Evolutionary conservation across 2,797 vertebrate species (phyloP).

Genomic region (Ataeniobius toweri): DNA sequence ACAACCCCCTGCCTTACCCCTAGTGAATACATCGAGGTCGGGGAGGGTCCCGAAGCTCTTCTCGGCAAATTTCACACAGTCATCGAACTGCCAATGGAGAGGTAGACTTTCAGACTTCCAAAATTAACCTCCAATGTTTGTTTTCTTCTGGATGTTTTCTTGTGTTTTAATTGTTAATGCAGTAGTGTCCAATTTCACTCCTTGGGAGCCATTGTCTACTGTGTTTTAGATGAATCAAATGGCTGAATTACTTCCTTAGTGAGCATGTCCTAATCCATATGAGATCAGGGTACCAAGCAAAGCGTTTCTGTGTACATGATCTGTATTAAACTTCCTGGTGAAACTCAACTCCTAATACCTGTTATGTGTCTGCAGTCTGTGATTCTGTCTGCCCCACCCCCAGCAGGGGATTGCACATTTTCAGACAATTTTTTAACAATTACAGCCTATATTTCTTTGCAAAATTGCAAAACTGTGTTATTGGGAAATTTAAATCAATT

Average conservation of each 20-base stretch:
- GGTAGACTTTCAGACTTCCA: slow-evolving; percentile 70
- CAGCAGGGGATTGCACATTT: too few relatives aligned
- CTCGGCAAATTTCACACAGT: slow-evolving; percentile 95
- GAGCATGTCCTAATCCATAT: background rate
- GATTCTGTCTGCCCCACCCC: too few relatives aligned
- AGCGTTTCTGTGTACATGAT: background rate
- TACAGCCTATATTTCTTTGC: background rate
- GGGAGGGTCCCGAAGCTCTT: slow-evolving; percentile 92
- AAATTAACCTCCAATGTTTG: background rate
- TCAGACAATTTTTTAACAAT: too few relatives aligned
- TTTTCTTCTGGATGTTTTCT: background rate
- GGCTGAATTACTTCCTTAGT: background rate
- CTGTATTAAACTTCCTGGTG: background rate
- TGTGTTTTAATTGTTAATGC: background rate
- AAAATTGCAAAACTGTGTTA: background rate
- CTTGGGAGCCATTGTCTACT: background rate
- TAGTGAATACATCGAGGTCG: slow-evolving; percentile 96
- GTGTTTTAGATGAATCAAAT: background rate
- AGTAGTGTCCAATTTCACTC: background rate
- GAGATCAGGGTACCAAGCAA: background rate
- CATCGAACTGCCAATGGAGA: slow-evolving; percentile 93
- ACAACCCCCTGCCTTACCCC: slow-evolving; percentile 81
- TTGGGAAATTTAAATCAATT: too few relatives aligned
- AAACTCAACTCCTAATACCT: background rate
- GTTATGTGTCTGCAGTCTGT: too few relatives aligned